Evolutionary conservation across 2,797 vertebrate species (phyloP).

Genomic region (Fringilla coelebs): DNA sequence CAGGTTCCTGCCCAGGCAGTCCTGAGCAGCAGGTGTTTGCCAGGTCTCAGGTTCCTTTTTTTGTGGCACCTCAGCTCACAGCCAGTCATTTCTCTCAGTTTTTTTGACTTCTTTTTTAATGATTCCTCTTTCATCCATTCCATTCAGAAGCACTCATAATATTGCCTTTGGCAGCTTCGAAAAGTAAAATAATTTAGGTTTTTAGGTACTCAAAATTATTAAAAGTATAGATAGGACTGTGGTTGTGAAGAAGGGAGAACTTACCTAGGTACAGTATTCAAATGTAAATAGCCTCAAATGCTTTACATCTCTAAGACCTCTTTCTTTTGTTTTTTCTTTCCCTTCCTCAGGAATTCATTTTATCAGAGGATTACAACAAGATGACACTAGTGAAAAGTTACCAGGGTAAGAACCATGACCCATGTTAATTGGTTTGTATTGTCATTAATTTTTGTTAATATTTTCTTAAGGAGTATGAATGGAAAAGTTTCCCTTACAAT

Average conservation of each 20-base stretch:
- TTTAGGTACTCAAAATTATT: not conserved
- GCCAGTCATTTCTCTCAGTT: not conserved
- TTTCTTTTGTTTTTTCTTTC: constrained; percentile 29
- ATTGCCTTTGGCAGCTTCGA: not conserved
- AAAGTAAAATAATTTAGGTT: not conserved
- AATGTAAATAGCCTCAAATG: not conserved
- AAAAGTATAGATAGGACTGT: not conserved
- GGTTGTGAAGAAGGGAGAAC: not conserved
- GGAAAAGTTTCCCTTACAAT: not conserved
- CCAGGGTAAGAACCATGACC: constrained; percentile 83
- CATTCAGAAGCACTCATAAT: not conserved
- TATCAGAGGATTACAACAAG: constrained; percentile 98
- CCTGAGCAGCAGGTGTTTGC: not conserved
- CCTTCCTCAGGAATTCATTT: constrained; percentile 87
- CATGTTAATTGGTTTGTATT: not conserved
- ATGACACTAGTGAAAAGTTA: constrained; percentile 90
- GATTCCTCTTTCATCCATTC: not conserved
- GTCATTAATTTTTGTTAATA: not conserved
- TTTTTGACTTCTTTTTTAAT: not conserved
- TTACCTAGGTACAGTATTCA: not conserved
- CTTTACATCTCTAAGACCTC: constrained; percentile 8
- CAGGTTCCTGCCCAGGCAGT: not conserved
- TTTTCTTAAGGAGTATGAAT: not conserved
- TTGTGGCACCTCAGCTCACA: not conserved
- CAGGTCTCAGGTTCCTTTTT: not conserved